Percentiles rank a stretch among this genome's conserved stretches.
Evolutionary conservation across 2,888 invertebrate species (phyloP).

Genomic region (Lepidocyrtinus sp.): DNA sequence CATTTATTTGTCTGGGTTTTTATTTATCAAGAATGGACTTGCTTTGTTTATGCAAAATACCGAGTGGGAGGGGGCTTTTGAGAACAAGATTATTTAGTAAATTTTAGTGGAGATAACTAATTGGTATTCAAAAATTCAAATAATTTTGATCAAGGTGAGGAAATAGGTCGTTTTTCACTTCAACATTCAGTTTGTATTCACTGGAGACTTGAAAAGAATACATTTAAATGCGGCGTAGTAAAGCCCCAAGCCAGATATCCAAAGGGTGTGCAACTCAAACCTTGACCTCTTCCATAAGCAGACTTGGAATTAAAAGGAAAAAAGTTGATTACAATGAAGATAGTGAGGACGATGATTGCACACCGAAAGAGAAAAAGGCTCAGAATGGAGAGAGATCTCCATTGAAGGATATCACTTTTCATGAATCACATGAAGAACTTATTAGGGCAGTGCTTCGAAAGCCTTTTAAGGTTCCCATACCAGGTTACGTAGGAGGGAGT

Average conservation of each 20-base stretch:
- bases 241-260: constrained; percentile 67
- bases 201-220: constrained; percentile 1
- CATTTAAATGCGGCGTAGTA: constrained; percentile 68
- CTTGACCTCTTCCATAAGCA: neutral
- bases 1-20: no score
- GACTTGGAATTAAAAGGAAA: neutral
- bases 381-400: constrained; percentile 41
- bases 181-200: neutral
- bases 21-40: no score
- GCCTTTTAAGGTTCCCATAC: constrained; percentile 94
- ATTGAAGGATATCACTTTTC: constrained; percentile 51
- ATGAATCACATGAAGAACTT: constrained; percentile 84
- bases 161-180: no score
- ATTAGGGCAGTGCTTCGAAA: constrained; percentile 83
- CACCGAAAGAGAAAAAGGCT: neutral
- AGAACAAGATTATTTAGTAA: no score
- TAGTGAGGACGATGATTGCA: constrained; percentile 25
- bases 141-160: no score
- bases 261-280: constrained; percentile 62
- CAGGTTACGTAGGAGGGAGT: constrained; percentile 85
- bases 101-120: no score
- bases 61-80: no score
- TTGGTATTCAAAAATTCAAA: no score
- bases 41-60: no score
- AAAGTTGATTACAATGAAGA: neutral